Evolutionary conservation across 2,888 invertebrate genomes (phyloP), one percentile per base, ranked within the genome.

Genomic region (Iphiclides podalirius): DNA sequence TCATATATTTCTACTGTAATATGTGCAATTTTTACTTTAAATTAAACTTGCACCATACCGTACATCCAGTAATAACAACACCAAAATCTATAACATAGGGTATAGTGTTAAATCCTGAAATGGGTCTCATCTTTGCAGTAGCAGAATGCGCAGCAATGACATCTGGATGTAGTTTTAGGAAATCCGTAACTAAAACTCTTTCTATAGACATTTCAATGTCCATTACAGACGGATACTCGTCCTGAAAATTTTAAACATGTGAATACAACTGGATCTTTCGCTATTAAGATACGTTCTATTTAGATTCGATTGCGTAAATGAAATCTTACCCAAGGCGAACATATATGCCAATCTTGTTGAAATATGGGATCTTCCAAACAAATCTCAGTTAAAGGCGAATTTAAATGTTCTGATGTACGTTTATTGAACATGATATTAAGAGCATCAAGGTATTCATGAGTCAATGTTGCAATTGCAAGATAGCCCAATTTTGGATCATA

Each of bases 121-220:
- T 90, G 3, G 86, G 71, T 39, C 73, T 73, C 36, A 71, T 75
- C 59, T 82, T 81, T 1, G 65, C 58, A 23, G 63, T 52, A 8
- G 65, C 63, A 1, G 69, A 80, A 52, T 75, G 83, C 9, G 60
- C 57, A 1, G 57, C 63, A 52, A 87, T 58, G 40, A 88, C 56
- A 23, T 83, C 77, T 20, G 85, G 82, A 44, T 83, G 78, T 0
- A 68, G 58, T 52, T 72, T 70, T 9, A 92, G 74, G 57, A 90
- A 79, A 31, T 86, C 71, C 44, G 76, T 80, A 1, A 90, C 79
- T 40, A 91, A 63, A 55, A 80, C 67, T 58, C 91, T 83, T 70
- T 93, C 93, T 54, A 91, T 85, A 1, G 91, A 90, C 67, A 93
- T 76, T 47, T 91, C 90, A 45, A 93, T 91, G 55, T 93, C 93